phyloP scores from a whole-genome alignment of 2,113 vertebrate genomes.

The Myiagra hebetior region DNA sequence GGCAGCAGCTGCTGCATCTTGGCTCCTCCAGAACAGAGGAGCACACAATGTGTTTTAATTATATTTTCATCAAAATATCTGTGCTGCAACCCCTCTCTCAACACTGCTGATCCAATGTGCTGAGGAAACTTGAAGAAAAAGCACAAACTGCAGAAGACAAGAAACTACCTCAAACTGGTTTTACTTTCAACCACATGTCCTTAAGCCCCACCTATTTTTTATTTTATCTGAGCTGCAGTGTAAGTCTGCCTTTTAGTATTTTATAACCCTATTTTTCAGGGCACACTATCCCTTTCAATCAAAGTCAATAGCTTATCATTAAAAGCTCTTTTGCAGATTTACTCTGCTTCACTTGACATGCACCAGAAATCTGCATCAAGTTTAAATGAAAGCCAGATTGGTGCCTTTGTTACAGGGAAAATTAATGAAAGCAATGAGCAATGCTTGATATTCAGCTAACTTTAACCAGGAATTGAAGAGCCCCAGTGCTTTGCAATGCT shows the following conservation, averaged over 20 bases:
- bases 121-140: neutral
- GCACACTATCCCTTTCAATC: neutral
- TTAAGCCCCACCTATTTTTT: neutral
- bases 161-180: neutral
- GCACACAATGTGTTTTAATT: fast-evolving
- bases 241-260: neutral
- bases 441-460: neutral
- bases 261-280: constrained; percentile 17
- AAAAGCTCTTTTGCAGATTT: constrained; percentile 4
- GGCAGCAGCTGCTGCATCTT: neutral
- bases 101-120: neutral
- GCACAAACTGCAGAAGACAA: neutral
- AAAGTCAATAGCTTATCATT: neutral
- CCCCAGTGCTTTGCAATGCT: neutral
- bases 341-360: neutral
- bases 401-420: neutral
- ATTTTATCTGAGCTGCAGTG: neutral
- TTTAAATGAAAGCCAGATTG: neutral
- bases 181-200: neutral
- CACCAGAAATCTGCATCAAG: neutral
- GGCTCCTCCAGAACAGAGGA: neutral
- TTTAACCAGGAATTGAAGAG: neutral
- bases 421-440: neutral
- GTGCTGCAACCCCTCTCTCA: fast-evolving
- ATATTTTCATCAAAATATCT: neutral